phyloP scores from a whole-genome alignment of 1,140 invertebrate species.

The Drosophila littoralis region DNA sequence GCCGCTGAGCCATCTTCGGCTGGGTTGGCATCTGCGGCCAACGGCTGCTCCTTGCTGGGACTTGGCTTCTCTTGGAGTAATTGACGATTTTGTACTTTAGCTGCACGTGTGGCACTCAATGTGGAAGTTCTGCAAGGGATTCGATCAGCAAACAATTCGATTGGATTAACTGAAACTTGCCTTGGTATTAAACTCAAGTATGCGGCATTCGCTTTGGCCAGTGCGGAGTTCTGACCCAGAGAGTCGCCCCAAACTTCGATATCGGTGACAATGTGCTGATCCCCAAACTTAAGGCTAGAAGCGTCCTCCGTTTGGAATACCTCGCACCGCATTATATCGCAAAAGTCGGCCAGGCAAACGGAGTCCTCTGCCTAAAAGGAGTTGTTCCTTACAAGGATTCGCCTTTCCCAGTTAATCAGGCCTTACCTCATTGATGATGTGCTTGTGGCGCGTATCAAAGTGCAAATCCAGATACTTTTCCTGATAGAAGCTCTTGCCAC shows the following conservation, averaged over 20 bases:
- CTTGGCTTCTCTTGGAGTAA: conserved; percentile 82
- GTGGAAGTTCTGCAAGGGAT: conserved; percentile 72
- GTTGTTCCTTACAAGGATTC: background rate
- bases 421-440: conserved; percentile 92
- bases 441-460: conserved; percentile 95
- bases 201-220: conserved; percentile 86
- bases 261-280: conserved; percentile 88
- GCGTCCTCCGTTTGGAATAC: conserved; percentile 91
- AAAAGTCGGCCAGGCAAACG: conserved; percentile 96
- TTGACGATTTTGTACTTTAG: conserved; percentile 84
- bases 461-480: conserved; percentile 95
- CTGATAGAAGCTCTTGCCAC: conserved; percentile 95
- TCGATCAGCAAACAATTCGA: background rate
- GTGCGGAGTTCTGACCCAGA: conserved; percentile 87
- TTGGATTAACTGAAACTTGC: conserved; percentile 8
- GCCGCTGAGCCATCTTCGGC: conserved; percentile 54
- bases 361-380: conserved; percentile 91
- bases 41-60: conserved; percentile 56
- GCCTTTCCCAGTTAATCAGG: background rate
- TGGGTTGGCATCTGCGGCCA: conserved; percentile 19
- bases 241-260: conserved; percentile 90
- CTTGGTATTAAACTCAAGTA: conserved; percentile 84
- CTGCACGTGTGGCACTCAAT: conserved; percentile 75
- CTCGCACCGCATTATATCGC: conserved; percentile 97
- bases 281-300: conserved; percentile 85